Conservation (phyloP, 2,797 vertebrate genomes). For the Phrynocephalus guinanensis region DNA sequence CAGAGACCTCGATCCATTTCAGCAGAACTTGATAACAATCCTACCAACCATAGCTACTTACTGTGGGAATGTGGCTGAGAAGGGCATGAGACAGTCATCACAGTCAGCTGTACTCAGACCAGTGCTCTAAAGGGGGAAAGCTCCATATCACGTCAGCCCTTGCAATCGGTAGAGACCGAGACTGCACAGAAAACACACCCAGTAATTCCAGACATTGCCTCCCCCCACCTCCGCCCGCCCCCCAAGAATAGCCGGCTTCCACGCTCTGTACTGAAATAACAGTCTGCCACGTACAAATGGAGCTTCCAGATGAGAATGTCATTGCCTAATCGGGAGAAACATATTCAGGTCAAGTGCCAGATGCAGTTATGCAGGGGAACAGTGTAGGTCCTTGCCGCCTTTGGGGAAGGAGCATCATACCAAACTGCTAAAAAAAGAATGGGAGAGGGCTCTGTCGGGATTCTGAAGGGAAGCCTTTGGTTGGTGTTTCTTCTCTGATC, state of each 20-base stretch:
- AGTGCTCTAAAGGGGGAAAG: slow-evolving; percentile 41
- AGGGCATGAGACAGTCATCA: neutral
- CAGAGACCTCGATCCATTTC: slow-evolving; percentile 5
- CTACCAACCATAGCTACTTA: neutral
- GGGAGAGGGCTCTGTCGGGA: slow-evolving; percentile 17
- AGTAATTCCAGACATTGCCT: slow-evolving; percentile 33
- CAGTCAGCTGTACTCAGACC: slow-evolving; percentile 1
- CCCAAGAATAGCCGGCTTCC: slow-evolving; percentile 46
- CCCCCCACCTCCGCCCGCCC: neutral
- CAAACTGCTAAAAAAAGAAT: slow-evolving; percentile 51
- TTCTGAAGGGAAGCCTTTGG: slow-evolving; percentile 42
- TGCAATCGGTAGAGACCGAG: slow-evolving; percentile 23
- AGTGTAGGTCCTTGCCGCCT: slow-evolving; percentile 62
- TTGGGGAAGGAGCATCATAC: slow-evolving; percentile 63
- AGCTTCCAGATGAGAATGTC: slow-evolving; percentile 74
- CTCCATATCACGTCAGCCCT: neutral
- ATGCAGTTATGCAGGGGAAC: slow-evolving; percentile 67
- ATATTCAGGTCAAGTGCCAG: slow-evolving; percentile 80
- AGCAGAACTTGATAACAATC: neutral
- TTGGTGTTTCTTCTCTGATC: slow-evolving; percentile 55
- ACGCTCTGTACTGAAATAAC: slow-evolving; percentile 64
- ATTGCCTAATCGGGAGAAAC: slow-evolving; percentile 76
- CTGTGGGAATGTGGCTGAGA: rapidly evolving
- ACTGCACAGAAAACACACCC: slow-evolving; percentile 13
- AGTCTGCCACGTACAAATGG: slow-evolving; percentile 53